phyloP scores from a whole-genome alignment of 2,797 vertebrate species.

The Acanthurus leucopareius region DNA sequence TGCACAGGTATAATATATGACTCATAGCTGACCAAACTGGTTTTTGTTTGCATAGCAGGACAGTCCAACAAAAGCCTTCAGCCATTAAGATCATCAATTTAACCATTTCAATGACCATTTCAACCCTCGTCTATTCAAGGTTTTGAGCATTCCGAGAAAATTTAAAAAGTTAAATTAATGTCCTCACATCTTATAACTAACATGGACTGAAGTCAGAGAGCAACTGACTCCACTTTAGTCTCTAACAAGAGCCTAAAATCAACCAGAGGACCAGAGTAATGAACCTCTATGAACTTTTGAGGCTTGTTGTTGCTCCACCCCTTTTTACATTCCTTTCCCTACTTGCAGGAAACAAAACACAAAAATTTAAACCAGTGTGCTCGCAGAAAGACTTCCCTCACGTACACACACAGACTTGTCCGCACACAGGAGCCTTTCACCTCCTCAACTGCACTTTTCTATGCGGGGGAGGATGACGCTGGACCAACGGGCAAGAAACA shows the following conservation, averaged over 20 bases:
- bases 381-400: neutral
- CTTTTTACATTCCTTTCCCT: slow-evolving; percentile 47
- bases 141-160: fast-evolving
- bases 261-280: neutral
- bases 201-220: neutral
- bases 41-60: slow-evolving; percentile 9
- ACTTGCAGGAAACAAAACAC: slow-evolving; percentile 16
- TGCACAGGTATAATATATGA: neutral
- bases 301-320: slow-evolving; percentile 11
- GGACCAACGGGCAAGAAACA: neutral
- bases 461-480: neutral
- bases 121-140: neutral
- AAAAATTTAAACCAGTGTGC: neutral
- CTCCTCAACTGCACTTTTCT: neutral
- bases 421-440: slow-evolving; percentile 39
- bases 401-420: neutral
- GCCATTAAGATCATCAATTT: slow-evolving; percentile 38
- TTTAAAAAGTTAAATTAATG: neutral
- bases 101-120: slow-evolving; percentile 34
- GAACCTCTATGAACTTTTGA: neutral
- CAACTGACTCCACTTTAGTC: neutral
- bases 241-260: neutral
- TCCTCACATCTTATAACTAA: neutral
- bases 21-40: slow-evolving; percentile 42
- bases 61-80: slow-evolving; percentile 24